A percentile compares a stretch with the other conserved stretches of the same genome.
Evolutionary conservation across 1,140 invertebrate species (phyloP).

Genomic region (Conus ventricosus): DNA sequence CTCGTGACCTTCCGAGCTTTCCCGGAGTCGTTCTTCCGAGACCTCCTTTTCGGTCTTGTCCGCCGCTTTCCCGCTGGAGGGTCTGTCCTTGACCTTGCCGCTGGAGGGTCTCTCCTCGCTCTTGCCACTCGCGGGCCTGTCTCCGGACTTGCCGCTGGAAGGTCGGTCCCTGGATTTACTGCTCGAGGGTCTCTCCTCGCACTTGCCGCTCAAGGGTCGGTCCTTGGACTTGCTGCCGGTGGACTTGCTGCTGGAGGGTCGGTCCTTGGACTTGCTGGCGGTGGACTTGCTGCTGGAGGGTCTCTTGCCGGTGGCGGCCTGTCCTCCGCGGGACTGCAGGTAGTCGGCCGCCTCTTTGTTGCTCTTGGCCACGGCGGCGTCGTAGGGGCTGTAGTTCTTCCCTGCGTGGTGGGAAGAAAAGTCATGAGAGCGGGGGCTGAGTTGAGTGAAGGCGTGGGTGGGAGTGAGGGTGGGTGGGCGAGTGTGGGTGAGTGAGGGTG

Average conservation of each 20-base stretch:
- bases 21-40: neutral
- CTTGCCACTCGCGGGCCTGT: conserved; percentile 31
- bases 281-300: neutral
- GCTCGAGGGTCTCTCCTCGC: neutral
- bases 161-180: neutral
- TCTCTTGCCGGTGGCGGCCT: neutral
- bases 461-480: too few relatives aligned
- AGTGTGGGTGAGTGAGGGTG: too few relatives aligned
- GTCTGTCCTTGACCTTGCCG: conserved; percentile 10
- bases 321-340: conserved; percentile 91
- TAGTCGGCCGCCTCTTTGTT: conserved; percentile 93
- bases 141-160: neutral
- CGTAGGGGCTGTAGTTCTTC: conserved; percentile 86
- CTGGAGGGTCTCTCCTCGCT: conserved; percentile 41
- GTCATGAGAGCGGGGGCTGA: too few relatives aligned
- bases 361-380: conserved; percentile 90
- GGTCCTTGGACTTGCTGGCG: neutral
- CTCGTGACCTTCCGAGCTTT: conserved; percentile 57
- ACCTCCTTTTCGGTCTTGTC: conserved; percentile 9
- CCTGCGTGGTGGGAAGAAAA: conserved; percentile 46
- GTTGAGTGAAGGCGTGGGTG: too few relatives aligned
- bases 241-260: conserved; percentile 28
- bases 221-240: conserved; percentile 41
- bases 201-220: neutral
- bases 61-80: conserved; percentile 38